Conservation (phyloP, 2,888 invertebrate species). For the Caprella mutica region DNA sequence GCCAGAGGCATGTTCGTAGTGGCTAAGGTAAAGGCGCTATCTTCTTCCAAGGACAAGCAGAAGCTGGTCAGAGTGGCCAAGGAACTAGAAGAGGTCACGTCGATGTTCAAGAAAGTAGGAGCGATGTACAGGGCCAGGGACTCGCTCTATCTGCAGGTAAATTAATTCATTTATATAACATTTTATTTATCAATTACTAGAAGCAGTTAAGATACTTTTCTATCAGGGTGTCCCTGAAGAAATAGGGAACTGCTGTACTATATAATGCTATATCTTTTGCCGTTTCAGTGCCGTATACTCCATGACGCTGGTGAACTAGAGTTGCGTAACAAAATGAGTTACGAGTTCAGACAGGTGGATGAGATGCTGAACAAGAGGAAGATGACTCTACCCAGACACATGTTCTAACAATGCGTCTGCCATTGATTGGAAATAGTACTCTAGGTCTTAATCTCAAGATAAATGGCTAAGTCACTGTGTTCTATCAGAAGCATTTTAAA, state of each 20-base stretch:
- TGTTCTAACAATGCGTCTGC: no score
- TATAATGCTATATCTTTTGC: no score
- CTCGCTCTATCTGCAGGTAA: constrained; percentile 24
- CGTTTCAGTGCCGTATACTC: not conserved
- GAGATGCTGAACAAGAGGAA: not conserved
- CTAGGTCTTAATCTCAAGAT: no score
- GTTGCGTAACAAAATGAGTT: not conserved
- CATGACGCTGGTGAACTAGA: not conserved
- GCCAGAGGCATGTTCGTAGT: constrained; percentile 64
- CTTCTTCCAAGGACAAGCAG: not conserved
- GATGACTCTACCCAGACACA: not conserved
- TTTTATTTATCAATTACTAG: no score
- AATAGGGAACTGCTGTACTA: no score
- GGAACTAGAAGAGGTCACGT: constrained; percentile 16
- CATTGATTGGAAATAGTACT: no score
- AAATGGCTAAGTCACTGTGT: no score
- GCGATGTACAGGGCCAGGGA: constrained; percentile 26
- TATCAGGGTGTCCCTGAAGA: no score
- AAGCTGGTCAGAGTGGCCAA: constrained; percentile 15
- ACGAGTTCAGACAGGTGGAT: constrained; percentile 2
- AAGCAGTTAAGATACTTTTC: no score
- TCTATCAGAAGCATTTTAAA: no score
- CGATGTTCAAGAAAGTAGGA: constrained; percentile 23
- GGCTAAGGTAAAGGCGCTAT: constrained; percentile 49
- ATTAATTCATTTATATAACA: no score